Evolutionary conservation across 2,113 vertebrate species (phyloP), one percentile per base, ranked within the genome.

Genomic region (Phaethon lepturus): DNA sequence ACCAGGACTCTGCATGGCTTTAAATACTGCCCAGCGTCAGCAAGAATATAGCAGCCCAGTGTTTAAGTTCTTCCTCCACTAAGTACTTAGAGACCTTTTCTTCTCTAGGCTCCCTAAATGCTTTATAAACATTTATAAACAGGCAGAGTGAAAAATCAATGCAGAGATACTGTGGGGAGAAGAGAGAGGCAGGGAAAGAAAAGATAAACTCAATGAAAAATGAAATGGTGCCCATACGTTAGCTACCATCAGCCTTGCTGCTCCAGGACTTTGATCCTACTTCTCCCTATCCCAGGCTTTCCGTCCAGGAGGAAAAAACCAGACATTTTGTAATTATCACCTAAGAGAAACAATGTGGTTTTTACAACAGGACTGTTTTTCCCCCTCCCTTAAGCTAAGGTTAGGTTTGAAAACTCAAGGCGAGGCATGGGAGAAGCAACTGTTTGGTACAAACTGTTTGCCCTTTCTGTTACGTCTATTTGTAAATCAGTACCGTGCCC

Each of bases 41-140:
- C 56, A 44, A 53, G 64, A 92, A 44, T 44, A 52, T 3, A 86
- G 47, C 90, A 90, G 60, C 40, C 50, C 3, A 8, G 45, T 23
- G 64, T 60, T 95, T 81, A 85, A 93, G 71, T 83, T 95, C 82
- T 90, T 93, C 55, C 77, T 86, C 74, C 64, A 47, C 63, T 44
- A 90, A 93, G 90, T 83, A 95, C 88, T 93, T 81, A 8, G 79
- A 96, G 92, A 63, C 40, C 26, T 72, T 50, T 75, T 49, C 75
- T 92, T 91, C 91, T 88, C 90, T 40, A 16, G 83, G 79, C 86
- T 96, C 92, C 68, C 90, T 86, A 93, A 95, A 95, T 68, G 86
- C 88, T 97, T 95, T 95, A 95, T 88, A 96, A 96, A 96, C 95
- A 96, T 96, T 93, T 95, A 96, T 95, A 97, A 96, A 95, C 64